Base-by-base conservation (phyloP, 2,888 invertebrate genomes). In the Orchestes rusci region DNA sequence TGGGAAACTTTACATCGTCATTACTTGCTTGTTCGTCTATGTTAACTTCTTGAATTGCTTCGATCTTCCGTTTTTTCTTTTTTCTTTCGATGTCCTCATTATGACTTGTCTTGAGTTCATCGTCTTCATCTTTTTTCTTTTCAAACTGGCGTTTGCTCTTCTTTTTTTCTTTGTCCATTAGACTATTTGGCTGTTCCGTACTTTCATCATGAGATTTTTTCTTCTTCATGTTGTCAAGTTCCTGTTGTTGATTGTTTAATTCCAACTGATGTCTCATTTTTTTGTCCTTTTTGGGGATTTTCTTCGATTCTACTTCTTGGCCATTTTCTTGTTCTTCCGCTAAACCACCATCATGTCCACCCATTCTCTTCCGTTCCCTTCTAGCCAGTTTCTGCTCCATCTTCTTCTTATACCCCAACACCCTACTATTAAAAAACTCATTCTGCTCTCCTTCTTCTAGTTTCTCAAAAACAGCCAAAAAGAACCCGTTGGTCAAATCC, bases 401-500 rank as follows among this genome's bases (percentile, higher is more conserved):
- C 33, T 57, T 56, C 10, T 55, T 59, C 34, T 48, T 55, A 43
- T 51, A 54, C 41, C 51, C 55, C 45, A 53, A 56, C 10, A 58
- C 40, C 23, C 53, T 52, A 3, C 42, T 49, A 39, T 61, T 61
- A 30, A 59, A 58, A 56, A 63, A 63, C 35, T 47, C 53, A 53
- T 66, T 65, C 16, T 36, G 46, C 48, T 65, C 65, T 1, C 72
- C 72, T 50, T 72, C 72, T 41, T 64, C 62, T 51, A 74, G 66
- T 61, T 79, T 73, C 65, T 88, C 87, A 57, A 97, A 84, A 38
- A 94, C 79, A 1, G 96, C 94, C 23, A 97, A 76, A 69, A 99
- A 99, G 69, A 99, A 96, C 2, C 97, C 97, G 65, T 87, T 93
- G 0, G 93, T 91, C 3, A 79, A 69, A 70, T 94, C 92, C 0